A percentile compares a stretch with the other conserved stretches of the same genome.
Conservation (phyloP, 2,888 invertebrate genomes). For the Didymodactylos carnosus region DNA sequence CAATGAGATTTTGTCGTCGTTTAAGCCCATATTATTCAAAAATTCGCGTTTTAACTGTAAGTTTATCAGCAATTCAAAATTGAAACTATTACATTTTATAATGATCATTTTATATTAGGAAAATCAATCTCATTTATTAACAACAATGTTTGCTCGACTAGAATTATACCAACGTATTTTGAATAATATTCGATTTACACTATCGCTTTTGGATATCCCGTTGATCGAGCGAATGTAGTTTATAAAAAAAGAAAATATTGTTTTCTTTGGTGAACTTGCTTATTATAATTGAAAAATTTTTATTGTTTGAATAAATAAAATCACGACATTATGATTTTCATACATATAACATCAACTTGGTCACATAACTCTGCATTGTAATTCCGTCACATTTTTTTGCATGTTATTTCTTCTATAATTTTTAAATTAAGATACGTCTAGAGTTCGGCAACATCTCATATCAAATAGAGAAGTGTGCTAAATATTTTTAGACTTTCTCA, state of each 20-base stretch:
- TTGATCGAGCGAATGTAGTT: neutral
- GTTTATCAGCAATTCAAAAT: neutral
- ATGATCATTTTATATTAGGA: neutral
- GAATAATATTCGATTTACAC: neutral
- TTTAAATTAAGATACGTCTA: no score
- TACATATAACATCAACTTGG: neutral
- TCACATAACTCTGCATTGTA: neutral
- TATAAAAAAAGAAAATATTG: neutral
- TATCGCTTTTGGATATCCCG: neutral
- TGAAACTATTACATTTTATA: neutral
- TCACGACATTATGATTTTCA: neutral
- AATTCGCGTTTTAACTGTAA: neutral
- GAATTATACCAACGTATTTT: neutral
- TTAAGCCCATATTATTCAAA: neutral
- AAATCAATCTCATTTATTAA: neutral
- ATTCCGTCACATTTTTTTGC: no score
- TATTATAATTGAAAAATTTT: neutral
- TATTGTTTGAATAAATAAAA: neutral
- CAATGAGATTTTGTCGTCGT: neutral
- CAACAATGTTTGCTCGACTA: neutral
- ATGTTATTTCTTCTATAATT: no score
- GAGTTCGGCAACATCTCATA: no score
- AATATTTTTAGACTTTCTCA: no score
- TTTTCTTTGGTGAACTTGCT: neutral
- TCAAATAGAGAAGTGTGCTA: no score